phyloP scores from a whole-genome alignment of 2,888 invertebrate genomes.

The Lathronympha strigana region DNA sequence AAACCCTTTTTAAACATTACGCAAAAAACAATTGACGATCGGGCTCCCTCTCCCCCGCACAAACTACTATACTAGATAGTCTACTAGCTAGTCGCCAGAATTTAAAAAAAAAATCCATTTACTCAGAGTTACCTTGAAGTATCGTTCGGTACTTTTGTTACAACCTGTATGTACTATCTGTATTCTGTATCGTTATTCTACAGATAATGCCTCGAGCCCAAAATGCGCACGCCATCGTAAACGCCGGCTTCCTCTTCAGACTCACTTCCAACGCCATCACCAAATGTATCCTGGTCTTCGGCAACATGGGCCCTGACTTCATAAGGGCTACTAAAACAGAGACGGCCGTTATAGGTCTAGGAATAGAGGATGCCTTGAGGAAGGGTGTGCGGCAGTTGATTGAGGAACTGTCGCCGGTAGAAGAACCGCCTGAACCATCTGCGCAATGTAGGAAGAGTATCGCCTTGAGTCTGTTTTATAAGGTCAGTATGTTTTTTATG shows the following conservation, averaged over 20 bases:
- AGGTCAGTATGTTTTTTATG: constrained; percentile 74
- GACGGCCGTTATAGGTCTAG: constrained; percentile 67
- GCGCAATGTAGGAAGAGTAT: constrained; percentile 88
- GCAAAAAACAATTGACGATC: no score
- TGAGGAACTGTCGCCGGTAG: constrained; percentile 86
- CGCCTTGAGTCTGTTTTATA: constrained; percentile 92
- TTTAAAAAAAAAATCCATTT: no score
- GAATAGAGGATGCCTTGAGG: constrained; percentile 71
- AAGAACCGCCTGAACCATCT: constrained; percentile 86
- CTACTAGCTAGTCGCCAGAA: no score
- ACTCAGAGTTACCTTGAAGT: no score
- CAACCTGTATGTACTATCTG: no score
- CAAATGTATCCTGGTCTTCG: constrained; percentile 85
- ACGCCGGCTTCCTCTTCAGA: constrained; percentile 89
- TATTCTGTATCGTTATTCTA: no score
- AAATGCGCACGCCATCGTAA: constrained; percentile 91
- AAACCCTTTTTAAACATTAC: no score
- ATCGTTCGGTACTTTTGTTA: no score
- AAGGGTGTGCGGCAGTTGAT: constrained; percentile 80
- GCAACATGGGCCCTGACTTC: constrained; percentile 84
- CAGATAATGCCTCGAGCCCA: constrained; percentile 90
- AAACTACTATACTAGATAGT: no score
- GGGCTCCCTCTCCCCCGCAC: no score
- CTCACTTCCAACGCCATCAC: constrained; percentile 71
- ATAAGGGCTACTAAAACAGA: constrained; percentile 85